These are phyloP conservation scores for Lucinisca nassula DNA, from an alignment of 2,888 invertebrate species.

Conservation along the genomic window DNA sequence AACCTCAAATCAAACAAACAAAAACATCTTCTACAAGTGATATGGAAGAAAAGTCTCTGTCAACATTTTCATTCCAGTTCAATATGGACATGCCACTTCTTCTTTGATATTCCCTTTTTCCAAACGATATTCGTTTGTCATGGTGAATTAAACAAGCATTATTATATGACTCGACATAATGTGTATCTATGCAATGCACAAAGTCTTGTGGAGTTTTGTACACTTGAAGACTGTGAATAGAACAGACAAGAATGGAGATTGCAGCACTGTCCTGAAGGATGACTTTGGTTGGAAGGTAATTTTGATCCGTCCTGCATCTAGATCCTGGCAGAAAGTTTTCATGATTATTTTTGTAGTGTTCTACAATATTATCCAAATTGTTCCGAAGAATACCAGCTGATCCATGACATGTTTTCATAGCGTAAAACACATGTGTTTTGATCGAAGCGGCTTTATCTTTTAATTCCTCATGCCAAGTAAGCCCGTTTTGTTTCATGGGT, in stretches of 20 bases:
- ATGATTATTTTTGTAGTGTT: slow-evolving; percentile 20
- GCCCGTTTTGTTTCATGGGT: neutral
- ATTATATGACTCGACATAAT: slow-evolving; percentile 15
- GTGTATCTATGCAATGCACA: slow-evolving; percentile 14
- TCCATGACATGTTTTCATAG: slow-evolving; percentile 17
- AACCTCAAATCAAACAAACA: too few relatives aligned
- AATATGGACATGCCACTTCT: slow-evolving; percentile 10
- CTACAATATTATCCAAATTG: slow-evolving; percentile 28
- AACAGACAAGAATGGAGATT: neutral
- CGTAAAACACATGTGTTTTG: slow-evolving; percentile 21
- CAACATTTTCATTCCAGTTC: slow-evolving; percentile 28
- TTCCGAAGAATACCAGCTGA: neutral
- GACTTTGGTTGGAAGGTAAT: neutral
- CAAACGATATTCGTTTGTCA: slow-evolving; percentile 21
- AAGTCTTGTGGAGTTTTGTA: slow-evolving; percentile 21
- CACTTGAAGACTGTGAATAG: neutral
- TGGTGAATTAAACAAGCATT: slow-evolving; percentile 14
- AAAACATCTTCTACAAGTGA: too few relatives aligned
- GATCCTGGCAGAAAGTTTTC: neutral
- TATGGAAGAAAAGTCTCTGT: too few relatives aligned
- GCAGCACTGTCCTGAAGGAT: neutral
- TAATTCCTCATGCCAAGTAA: slow-evolving; percentile 16
- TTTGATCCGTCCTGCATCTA: neutral
- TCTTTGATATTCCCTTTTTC: slow-evolving; percentile 3
- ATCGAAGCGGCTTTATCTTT: slow-evolving; percentile 9